Evolutionary conservation across 2,797 vertebrate species (phyloP).

Genomic region (Phataginus tricuspis): DNA sequence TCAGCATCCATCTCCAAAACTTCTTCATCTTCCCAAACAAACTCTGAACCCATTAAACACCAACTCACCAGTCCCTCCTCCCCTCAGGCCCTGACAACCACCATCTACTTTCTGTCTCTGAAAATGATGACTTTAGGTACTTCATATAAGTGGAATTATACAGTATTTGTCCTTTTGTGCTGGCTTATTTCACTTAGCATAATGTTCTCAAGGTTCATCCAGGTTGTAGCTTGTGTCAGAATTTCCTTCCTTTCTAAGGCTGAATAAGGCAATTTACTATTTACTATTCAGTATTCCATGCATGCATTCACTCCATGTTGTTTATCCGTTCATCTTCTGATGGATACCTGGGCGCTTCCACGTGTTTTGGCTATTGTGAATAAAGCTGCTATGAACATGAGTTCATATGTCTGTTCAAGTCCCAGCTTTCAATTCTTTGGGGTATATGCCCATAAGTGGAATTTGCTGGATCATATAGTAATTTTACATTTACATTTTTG

Average conservation of each 20-base stretch:
- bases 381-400: neutral
- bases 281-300: neutral
- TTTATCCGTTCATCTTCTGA: neutral
- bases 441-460: neutral
- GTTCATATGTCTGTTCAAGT: neutral
- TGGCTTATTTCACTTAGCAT: neutral
- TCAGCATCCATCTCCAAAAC: neutral
- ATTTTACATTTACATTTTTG: neutral
- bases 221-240: neutral
- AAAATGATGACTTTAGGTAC: neutral
- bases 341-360: neutral
- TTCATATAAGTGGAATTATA: neutral
- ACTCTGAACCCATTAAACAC: neutral
- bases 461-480: neutral
- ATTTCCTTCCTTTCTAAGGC: neutral
- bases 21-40: neutral
- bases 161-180: neutral
- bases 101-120: neutral
- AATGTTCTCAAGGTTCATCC: neutral
- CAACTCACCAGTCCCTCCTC: neutral
- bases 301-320: neutral
- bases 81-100: neutral
- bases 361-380: neutral
- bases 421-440: neutral
- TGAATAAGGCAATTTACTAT: neutral